These are phyloP conservation scores for Ernsta delagoae DNA, from an alignment of 2,888 invertebrate genomes.

Conservation along the genomic window DNA sequence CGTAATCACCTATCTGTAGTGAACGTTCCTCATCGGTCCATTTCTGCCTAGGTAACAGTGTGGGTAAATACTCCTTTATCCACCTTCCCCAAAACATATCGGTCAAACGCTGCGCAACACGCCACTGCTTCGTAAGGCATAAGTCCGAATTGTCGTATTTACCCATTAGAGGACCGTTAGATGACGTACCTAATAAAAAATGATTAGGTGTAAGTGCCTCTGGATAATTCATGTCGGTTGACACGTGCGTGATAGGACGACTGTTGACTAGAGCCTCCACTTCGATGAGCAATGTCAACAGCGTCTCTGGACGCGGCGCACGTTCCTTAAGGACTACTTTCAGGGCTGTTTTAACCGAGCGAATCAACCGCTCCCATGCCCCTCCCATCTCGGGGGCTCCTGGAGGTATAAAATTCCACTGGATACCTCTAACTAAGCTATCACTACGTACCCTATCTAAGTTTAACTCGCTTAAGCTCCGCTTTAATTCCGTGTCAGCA, in stretches of 20 bases:
- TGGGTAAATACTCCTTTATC: neutral
- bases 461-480: conserved; percentile 1
- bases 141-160: neutral
- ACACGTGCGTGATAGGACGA: neutral
- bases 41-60: neutral
- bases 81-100: neutral
- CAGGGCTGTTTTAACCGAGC: neutral
- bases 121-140: neutral
- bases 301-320: neutral
- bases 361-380: conserved; percentile 30
- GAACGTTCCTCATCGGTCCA: neutral
- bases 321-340: neutral
- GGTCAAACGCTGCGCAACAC: neutral
- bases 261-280: neutral
- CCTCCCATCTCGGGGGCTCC: conserved; percentile 31
- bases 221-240: neutral
- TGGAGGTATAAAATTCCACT: conserved; percentile 17
- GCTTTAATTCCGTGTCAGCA: neutral
- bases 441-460: neutral
- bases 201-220: neutral
- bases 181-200: neutral
- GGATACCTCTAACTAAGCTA: conserved; percentile 1
- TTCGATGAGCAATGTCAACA: neutral
- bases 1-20: neutral
- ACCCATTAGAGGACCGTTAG: neutral